Base-by-base conservation (phyloP, 2,888 invertebrate species). In the Brachyptera putata region DNA sequence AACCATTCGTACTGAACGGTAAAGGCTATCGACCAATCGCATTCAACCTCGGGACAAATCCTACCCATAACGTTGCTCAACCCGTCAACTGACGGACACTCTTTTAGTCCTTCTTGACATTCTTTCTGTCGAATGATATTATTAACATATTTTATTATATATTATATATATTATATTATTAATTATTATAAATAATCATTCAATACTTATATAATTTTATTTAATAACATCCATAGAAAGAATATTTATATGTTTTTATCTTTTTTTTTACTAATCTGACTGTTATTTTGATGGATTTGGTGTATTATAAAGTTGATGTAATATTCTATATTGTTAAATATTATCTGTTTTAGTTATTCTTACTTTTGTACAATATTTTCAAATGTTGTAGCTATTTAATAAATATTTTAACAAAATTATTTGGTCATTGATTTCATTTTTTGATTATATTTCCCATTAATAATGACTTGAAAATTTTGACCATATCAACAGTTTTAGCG, bases 21-120 rank as follows among this genome's bases (percentile, higher is more conserved):
- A 75, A 74, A 68, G 73, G 71, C 46, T 77, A 76, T 67, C 73
- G 76, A 62, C 77, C 77, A 25, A 76, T 77, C 63, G 70, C 72
- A 41, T 77, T 77, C 67, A 75, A 75, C 63, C 77, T 77, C 39
- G 55, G 57, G 39, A 53, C 57, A 5, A 16, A 43, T 11, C 22
- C 57, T 26, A 16, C 59, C 48, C 61, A 56, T 24, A 61, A 41
- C 24, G 59, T 61, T 63, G 63, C 63, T 63, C 63, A 63, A 61
- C 56, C 57, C 14, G 61, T 63, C 59, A 63, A 57, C 57, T 63
- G 58, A 39, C 24, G n/a, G 24, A 24, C 25, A 21, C 13, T 2
- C 1, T n/a, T 14, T 50, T 50, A 5, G 7, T 21, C 18, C n/a
- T n/a, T n/a, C n/a, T n/a, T n/a, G n/a, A n/a, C 11, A n/a, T n/a